Evolutionary conservation across 2,888 invertebrate species (phyloP).

Genomic region (Microctonus hyperodae): DNA sequence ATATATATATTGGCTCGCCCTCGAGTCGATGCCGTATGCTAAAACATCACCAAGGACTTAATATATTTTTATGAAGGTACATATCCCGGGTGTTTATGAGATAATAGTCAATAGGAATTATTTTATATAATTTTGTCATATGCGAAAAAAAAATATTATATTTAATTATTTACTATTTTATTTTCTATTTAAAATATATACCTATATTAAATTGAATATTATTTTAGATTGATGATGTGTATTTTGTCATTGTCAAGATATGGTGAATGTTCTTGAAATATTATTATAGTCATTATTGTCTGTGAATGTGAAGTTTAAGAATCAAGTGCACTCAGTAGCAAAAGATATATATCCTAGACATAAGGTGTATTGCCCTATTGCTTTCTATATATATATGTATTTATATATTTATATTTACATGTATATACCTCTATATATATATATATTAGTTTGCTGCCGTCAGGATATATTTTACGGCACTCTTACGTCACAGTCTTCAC

Average conservation of each 20-base stretch:
- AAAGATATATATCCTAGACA: constrained; percentile 16
- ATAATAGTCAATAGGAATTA: neutral
- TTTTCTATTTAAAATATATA: neutral
- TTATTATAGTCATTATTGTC: neutral
- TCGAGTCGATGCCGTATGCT: constrained; percentile 26
- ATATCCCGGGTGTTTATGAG: neutral
- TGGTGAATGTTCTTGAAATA: neutral
- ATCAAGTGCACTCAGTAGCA: constrained; percentile 13
- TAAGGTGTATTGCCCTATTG: constrained; percentile 2
- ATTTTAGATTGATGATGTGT: neutral
- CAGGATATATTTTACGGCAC: constrained; percentile 48
- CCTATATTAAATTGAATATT: neutral
- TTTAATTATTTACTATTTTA: neutral
- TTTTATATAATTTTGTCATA: neutral
- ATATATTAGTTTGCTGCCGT: constrained; percentile 25
- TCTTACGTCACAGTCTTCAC: constrained; percentile 49
- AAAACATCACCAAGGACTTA: neutral
- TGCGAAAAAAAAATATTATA: neutral
- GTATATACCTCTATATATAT: neutral
- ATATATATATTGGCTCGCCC: neutral
- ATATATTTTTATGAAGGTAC: neutral
- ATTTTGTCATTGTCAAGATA: neutral
- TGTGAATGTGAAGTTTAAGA: neutral
- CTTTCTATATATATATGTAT: neutral
- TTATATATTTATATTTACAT: neutral